Evolutionary conservation across 2,888 invertebrate species (phyloP), one percentile per base, ranked within the genome.

Genomic region (Heteromurus nitidus): DNA sequence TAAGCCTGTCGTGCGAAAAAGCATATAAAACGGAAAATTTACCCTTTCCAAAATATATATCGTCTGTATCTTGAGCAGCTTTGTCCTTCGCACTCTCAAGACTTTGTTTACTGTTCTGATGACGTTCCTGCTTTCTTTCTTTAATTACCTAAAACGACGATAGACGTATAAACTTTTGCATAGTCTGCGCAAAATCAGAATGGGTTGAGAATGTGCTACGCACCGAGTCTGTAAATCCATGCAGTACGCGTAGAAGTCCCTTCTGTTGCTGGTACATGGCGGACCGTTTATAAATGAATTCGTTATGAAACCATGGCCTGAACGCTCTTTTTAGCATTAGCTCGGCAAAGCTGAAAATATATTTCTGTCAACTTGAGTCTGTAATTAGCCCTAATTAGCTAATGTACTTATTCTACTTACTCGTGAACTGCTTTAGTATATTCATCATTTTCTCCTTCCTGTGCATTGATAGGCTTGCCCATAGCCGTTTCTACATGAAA

Each of bases 261-360:
- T 90, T 88, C 83, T 91, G 90, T 55, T 90, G 89, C 81, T 89
- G 90, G 0, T 92, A 92, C 36, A 88, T 86, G 13, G 88, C 85
- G 0, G 91, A 89, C 7, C 88, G 81, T 62, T 90, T 89, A 88
- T 91, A 93, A 7, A 92, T 87, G 2, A 89, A 87, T 60, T 91
- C 90, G 0, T 89, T 88, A 88, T 91, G 90, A 28, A 91, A 88
- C 92, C 92, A 92, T 0, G 92, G 91, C 31, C 89, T 89, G 1
- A 89, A 88, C 68, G 91, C 91, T 42, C 92, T 89, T 64, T 88
- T 89, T 87, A 91, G 91, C 50, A 91, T 89, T 68, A 92, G 91
- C 80, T 90, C 89, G 53, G 91, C 91, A 80, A 92, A 90, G 85
- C 91, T 92, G 86, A 13, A 2, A 64, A 24, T 60, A 64, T 5